Percentiles rank a stretch among this genome's conserved stretches.
Conservation (phyloP, 2,797 vertebrate genomes). For the Mormyrops boulengeri region DNA sequence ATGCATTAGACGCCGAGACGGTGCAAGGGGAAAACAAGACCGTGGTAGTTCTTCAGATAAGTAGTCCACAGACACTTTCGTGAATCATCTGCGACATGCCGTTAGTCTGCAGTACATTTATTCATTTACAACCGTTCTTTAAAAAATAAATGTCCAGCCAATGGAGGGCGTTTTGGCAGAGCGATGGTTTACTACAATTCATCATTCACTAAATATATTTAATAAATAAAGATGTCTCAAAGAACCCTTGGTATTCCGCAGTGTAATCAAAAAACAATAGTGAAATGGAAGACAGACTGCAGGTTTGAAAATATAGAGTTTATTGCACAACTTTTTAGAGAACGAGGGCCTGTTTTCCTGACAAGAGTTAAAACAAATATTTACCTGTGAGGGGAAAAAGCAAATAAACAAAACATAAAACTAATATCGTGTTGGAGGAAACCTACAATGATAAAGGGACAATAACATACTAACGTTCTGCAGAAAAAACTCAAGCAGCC, state of each 20-base stretch:
- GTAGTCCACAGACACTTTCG: neutral
- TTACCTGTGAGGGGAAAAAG: conserved; percentile 15
- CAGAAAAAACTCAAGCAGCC: conserved; percentile 30
- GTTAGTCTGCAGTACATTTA: neutral
- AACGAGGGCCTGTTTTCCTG: conserved; percentile 55
- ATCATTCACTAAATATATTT: neutral
- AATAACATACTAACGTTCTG: conserved; percentile 31
- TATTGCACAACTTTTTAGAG: conserved; percentile 73
- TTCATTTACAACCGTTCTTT: neutral
- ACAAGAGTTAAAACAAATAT: conserved; percentile 31
- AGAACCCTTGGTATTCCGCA: neutral
- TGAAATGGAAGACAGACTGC: conserved; percentile 18
- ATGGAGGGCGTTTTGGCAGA: neutral
- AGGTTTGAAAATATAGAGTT: conserved; percentile 72
- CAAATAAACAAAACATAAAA: conserved; percentile 23
- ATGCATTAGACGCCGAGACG: neutral
- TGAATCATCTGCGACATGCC: neutral
- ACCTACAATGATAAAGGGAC: conserved; percentile 17
- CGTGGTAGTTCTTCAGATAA: neutral
- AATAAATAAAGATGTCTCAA: neutral
- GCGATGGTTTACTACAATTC: neutral
- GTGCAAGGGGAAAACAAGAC: neutral
- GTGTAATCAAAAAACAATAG: neutral
- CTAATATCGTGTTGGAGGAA: neutral
- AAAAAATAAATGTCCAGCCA: neutral